Conservation (phyloP, 92 coral and sea anemone genomes). For the Pocillopora grandis region DNA sequence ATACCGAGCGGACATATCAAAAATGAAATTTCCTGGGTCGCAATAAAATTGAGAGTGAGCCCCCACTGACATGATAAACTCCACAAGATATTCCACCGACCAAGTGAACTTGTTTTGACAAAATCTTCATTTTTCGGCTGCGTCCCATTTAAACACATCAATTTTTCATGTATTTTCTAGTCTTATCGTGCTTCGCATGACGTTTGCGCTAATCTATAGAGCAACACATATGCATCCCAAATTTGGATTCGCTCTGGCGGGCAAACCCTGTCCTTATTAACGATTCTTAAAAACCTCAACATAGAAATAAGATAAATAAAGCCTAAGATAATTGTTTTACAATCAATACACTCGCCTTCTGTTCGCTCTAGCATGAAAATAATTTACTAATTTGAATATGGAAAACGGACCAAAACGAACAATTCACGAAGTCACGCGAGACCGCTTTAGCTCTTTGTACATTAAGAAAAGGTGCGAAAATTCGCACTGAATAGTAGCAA, state of each 20-base stretch:
- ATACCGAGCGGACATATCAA: neutral
- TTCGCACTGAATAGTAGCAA: slow-evolving; percentile 35
- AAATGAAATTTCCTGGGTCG: slow-evolving; percentile 12
- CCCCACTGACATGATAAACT: slow-evolving; percentile 18
- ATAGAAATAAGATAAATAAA: slow-evolving; percentile 77
- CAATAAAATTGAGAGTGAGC: slow-evolving; percentile 4
- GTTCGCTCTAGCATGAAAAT: slow-evolving; percentile 97
- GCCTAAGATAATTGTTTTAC: slow-evolving; percentile 85
- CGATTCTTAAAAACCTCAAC: slow-evolving; percentile 86
- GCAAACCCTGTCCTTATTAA: slow-evolving; percentile 52
- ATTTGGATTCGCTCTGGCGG: slow-evolving; percentile 70
- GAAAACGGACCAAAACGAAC: slow-evolving; percentile 47
- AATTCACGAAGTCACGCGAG: slow-evolving; percentile 80
- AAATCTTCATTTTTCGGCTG: slow-evolving; percentile 33
- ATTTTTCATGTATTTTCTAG: slow-evolving; percentile 40
- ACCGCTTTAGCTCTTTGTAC: slow-evolving; percentile 23
- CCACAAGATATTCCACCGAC: slow-evolving; percentile 23
- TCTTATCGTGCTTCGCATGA: slow-evolving; percentile 34
- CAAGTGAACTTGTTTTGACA: slow-evolving; percentile 27
- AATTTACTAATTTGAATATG: slow-evolving; percentile 95
- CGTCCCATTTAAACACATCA: slow-evolving; percentile 56
- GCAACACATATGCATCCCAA: slow-evolving; percentile 73
- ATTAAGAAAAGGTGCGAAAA: slow-evolving; percentile 36
- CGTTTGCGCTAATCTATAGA: slow-evolving; percentile 28
- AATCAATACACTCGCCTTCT: slow-evolving; percentile 91